Percentiles rank a stretch among this genome's conserved stretches.
These are phyloP conservation scores for Lissonota sp. DNA, from an alignment of 2,888 invertebrate genomes.

Conservation along the genomic window DNA sequence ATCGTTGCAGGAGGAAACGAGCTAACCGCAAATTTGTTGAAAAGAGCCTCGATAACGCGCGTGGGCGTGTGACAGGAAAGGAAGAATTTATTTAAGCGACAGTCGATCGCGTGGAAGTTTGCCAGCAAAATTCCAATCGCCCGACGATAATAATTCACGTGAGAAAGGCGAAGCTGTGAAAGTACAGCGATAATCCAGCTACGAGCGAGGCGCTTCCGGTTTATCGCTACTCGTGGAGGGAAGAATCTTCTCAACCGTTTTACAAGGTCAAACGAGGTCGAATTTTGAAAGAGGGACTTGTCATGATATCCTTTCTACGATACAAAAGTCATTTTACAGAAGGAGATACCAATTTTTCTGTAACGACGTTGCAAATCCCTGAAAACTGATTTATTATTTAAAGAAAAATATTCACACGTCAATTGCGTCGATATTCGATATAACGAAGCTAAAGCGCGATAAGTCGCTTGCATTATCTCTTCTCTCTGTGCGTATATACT, in stretches of 20 bases:
- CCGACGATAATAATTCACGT: constrained; percentile 64
- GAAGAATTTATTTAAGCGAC: constrained; percentile 26
- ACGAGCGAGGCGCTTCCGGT: constrained; percentile 63
- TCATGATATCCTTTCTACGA: too few relatives aligned
- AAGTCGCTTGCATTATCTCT: constrained; percentile 15
- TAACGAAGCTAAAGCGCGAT: constrained; percentile 21
- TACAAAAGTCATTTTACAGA: too few relatives aligned
- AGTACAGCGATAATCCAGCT: constrained; percentile 63
- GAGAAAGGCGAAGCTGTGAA: constrained; percentile 65
- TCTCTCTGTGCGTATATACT: constrained; percentile 1
- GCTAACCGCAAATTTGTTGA: constrained; percentile 70
- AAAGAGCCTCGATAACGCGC: constrained; percentile 64
- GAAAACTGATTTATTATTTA: constrained; percentile 1
- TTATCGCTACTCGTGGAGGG: constrained; percentile 25
- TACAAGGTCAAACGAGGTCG: too few relatives aligned
- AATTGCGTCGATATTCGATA: constrained; percentile 57
- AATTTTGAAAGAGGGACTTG: too few relatives aligned
- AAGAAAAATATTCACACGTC: constrained; percentile 37
- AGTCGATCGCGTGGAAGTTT: constrained; percentile 35
- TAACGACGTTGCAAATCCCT: too few relatives aligned
- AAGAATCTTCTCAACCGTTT: too few relatives aligned
- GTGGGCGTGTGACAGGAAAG: constrained; percentile 68
- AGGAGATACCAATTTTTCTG: too few relatives aligned
- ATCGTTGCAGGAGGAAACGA: constrained; percentile 68
- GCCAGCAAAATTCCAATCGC: constrained; percentile 48